These are phyloP conservation scores for Nomada fucata DNA, from an alignment of 2,888 invertebrate species.

Conservation along the genomic window DNA sequence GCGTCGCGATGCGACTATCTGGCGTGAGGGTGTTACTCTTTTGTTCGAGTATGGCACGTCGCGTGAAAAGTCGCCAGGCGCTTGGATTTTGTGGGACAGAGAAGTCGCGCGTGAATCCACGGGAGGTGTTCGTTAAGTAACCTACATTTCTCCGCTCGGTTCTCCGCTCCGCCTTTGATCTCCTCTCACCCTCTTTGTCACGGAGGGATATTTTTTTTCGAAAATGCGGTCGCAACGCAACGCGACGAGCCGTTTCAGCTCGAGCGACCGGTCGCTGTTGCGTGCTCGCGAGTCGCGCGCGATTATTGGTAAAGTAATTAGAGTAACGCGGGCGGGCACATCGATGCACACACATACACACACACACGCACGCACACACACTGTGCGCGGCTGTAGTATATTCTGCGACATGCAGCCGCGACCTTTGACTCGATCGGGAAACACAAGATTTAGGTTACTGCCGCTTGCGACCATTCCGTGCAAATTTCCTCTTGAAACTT, in stretches of 20 bases:
- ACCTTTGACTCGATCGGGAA: constrained; percentile 62
- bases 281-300: constrained; percentile 63
- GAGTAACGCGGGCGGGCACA: constrained; percentile 62
- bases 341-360: background rate
- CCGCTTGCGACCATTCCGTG: constrained; percentile 50
- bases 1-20: constrained; percentile 18
- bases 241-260: constrained; percentile 16
- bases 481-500: constrained; percentile 39
- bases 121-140: constrained; percentile 59
- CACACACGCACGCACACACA: background rate
- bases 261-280: constrained; percentile 61
- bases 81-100: constrained; percentile 45
- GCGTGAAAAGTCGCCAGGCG: constrained; percentile 41
- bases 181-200: constrained; percentile 35
- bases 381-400: constrained; percentile 25
- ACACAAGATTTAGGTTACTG: constrained; percentile 65
- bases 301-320: constrained; percentile 74
- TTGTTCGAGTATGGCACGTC: constrained; percentile 34
- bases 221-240: constrained; percentile 40
- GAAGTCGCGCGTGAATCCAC: constrained; percentile 47
- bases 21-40: constrained; percentile 12
- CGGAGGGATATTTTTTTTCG: constrained; percentile 32
- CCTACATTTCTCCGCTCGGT: constrained; percentile 56
- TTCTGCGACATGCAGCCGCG: constrained; percentile 49
- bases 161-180: constrained; percentile 50